phyloP scores from a whole-genome alignment of 2,797 vertebrate species.

The Notamacropus eugenii region DNA sequence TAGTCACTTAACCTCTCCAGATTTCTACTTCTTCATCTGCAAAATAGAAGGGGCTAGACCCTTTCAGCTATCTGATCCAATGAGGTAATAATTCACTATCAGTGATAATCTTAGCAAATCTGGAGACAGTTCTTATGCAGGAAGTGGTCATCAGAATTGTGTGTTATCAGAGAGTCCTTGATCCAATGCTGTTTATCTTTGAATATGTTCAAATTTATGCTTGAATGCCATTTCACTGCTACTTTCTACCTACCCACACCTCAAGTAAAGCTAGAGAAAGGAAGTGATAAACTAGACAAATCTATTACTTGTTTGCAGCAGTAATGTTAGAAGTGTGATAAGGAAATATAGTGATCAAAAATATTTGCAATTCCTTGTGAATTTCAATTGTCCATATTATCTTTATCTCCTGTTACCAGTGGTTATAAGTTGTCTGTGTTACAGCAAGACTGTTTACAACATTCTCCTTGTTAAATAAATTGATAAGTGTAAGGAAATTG shows the following conservation, averaged over 20 bases:
- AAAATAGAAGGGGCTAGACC: not conserved
- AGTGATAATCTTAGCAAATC: not conserved
- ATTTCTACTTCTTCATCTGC: not conserved
- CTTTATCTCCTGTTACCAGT: conserved; percentile 7
- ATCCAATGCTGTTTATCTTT: not conserved
- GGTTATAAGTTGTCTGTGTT: not conserved
- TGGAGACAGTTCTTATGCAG: conserved; percentile 20
- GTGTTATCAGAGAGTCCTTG: conserved; percentile 19
- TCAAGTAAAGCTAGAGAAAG: conserved; percentile 29
- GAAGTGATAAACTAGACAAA: conserved; percentile 36
- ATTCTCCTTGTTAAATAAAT: not conserved
- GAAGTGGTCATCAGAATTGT: conserved; percentile 8
- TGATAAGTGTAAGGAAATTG: conserved; percentile 26
- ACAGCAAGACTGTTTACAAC: conserved; percentile 19
- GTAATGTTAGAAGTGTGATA: conserved; percentile 25
- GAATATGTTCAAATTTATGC: conserved; percentile 23
- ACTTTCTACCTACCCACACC: conserved; percentile 13
- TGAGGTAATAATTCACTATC: conserved; percentile 29
- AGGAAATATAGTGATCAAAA: not conserved
- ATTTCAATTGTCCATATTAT: not conserved
- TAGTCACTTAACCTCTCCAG: not conserved
- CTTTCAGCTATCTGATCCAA: not conserved
- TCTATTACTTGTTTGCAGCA: conserved; percentile 28
- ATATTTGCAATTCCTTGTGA: not conserved
- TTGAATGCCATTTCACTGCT: conserved; percentile 15